These are phyloP conservation scores for Sphaerophoria rueppellii DNA, from an alignment of 2,888 invertebrate genomes.

Conservation along the genomic window DNA sequence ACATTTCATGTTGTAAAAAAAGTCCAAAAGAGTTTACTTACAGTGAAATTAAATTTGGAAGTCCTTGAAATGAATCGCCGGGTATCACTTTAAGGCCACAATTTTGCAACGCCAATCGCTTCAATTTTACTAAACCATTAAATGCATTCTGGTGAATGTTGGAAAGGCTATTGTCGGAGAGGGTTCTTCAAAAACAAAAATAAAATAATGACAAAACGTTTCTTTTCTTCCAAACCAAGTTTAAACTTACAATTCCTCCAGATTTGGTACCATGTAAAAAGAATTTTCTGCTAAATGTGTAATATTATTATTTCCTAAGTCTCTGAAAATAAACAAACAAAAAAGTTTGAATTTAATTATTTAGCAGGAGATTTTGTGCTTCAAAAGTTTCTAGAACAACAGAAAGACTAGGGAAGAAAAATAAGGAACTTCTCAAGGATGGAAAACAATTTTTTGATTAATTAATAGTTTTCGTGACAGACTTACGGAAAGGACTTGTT, in stretches of 20 bases:
- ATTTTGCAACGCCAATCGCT: constrained; percentile 82
- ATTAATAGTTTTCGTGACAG: constrained; percentile 46
- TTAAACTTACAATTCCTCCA: constrained; percentile 89
- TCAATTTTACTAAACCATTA: constrained; percentile 81
- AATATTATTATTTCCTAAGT: constrained; percentile 91
- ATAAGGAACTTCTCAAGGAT: neutral
- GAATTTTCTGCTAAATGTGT: constrained; percentile 88
- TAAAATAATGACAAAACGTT: neutral
- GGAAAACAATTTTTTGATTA: constrained; percentile 30
- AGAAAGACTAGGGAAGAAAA: constrained; percentile 3
- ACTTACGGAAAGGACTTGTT: neutral
- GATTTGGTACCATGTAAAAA: constrained; percentile 86
- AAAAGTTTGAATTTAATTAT: constrained; percentile 24
- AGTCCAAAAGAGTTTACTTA: constrained; percentile 77
- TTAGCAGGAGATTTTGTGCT: neutral
- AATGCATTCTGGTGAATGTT: constrained; percentile 87
- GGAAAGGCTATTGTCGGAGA: constrained; percentile 89
- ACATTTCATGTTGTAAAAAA: neutral
- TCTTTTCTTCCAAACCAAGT: neutral
- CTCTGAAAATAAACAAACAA: constrained; percentile 83
- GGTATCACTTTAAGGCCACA: constrained; percentile 82
- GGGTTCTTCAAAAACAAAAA: constrained; percentile 82
- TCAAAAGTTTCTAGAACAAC: neutral
- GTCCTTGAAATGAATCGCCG: constrained; percentile 81
- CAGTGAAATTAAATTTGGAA: constrained; percentile 81